Evolutionary conservation across 2,113 vertebrate genomes (phyloP).

Genomic region (Gnathonemus echidnorhynchus): DNA sequence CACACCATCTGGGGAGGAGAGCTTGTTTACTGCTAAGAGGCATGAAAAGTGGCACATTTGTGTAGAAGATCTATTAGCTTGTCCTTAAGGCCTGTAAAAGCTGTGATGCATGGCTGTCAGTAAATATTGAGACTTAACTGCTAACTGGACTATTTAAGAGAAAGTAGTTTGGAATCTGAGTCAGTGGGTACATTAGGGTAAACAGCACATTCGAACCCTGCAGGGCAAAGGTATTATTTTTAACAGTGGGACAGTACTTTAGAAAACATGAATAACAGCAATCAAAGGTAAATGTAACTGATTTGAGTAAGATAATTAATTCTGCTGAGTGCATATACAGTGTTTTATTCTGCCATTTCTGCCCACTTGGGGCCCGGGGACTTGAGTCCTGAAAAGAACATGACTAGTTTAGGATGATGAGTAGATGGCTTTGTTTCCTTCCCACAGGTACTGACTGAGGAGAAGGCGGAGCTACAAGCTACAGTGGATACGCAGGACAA

Average conservation of each 20-base stretch:
- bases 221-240: background rate
- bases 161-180: background rate
- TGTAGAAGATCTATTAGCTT: background rate
- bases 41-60: background rate
- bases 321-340: background rate
- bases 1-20: background rate
- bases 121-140: background rate
- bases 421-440: background rate
- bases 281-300: background rate
- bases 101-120: background rate
- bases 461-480: conserved; percentile 64
- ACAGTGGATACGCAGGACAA: conserved; percentile 66
- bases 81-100: background rate
- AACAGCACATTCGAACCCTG: background rate
- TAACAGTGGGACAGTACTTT: background rate
- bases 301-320: background rate
- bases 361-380: background rate
- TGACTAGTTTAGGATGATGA: background rate
- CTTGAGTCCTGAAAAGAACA: background rate
- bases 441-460: conserved; percentile 63
- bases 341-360: background rate
- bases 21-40: background rate
- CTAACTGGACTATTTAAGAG: background rate
- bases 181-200: background rate
- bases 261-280: background rate